phyloP scores from a whole-genome alignment of 2,888 invertebrate genomes.

The Agrochola litura region DNA sequence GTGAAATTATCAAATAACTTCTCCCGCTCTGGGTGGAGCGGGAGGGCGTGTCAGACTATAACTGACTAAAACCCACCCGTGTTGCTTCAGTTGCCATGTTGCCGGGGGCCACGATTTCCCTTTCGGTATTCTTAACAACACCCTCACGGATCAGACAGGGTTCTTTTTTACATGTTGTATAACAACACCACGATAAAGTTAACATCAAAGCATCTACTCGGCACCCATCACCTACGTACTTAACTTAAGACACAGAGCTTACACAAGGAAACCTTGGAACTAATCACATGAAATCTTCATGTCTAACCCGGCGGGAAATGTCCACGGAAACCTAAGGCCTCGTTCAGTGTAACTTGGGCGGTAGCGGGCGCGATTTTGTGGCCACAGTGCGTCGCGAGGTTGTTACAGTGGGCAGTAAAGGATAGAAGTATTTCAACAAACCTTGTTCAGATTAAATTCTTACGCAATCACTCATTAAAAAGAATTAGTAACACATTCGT shows the following conservation, averaged over 20 bases:
- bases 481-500: too few relatives aligned
- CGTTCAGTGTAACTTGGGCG: neutral
- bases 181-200: neutral
- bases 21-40: too few relatives aligned
- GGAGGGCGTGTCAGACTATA: too few relatives aligned
- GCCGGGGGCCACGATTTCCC: too few relatives aligned
- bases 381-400: neutral
- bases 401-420: neutral
- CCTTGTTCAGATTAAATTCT: neutral
- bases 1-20: too few relatives aligned
- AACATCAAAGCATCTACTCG: slow-evolving; percentile 5
- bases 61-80: too few relatives aligned
- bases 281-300: slow-evolving; percentile 37
- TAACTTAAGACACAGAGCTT: neutral
- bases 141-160: too few relatives aligned
- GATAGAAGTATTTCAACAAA: neutral
- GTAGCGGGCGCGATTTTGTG: neutral
- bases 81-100: too few relatives aligned
- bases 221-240: neutral
- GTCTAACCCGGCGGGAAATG: neutral
- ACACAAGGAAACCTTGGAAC: slow-evolving; percentile 18
- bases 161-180: too few relatives aligned
- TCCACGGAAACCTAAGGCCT: slow-evolving; percentile 1
- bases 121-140: too few relatives aligned
- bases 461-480: neutral